These are phyloP conservation scores for Neotoxoptera formosana DNA, from an alignment of 1,140 invertebrate genomes.

Conservation along the genomic window DNA sequence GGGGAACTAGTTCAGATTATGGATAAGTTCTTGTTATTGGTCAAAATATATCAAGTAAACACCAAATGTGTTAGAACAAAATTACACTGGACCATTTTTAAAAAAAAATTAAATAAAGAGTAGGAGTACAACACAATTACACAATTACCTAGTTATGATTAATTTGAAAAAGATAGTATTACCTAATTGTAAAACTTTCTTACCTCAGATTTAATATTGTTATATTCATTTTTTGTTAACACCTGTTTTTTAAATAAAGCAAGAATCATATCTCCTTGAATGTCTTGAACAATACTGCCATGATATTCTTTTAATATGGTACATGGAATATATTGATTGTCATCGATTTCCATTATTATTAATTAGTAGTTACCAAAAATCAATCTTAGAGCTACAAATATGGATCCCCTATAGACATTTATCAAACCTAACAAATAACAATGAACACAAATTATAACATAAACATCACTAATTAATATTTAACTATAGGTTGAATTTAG, in stretches of 20 bases:
- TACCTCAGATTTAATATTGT: conserved; percentile 28
- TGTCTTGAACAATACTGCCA: conserved; percentile 31
- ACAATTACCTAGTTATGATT: background rate
- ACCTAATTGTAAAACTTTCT: background rate
- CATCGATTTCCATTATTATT: conserved; percentile 1
- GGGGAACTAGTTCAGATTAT: background rate
- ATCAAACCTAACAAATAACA: too few species aligned
- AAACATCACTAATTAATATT: background rate
- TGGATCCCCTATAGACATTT: background rate
- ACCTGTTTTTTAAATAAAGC: conserved; percentile 1
- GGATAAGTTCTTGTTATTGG: too few species aligned
- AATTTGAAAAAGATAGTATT: background rate
- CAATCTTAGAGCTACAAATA: background rate
- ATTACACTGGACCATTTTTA: background rate
- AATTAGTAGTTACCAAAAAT: background rate
- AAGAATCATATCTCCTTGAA: conserved; percentile 25
- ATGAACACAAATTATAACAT: background rate
- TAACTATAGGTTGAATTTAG: background rate
- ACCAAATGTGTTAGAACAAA: background rate
- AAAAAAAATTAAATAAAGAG: background rate
- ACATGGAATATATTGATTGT: background rate
- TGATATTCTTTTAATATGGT: background rate
- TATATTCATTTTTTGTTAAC: background rate
- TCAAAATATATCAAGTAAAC: too few species aligned
- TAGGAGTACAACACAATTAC: background rate